phyloP scores from a whole-genome alignment of 1,140 invertebrate species.

The Drosophila navojoa region DNA sequence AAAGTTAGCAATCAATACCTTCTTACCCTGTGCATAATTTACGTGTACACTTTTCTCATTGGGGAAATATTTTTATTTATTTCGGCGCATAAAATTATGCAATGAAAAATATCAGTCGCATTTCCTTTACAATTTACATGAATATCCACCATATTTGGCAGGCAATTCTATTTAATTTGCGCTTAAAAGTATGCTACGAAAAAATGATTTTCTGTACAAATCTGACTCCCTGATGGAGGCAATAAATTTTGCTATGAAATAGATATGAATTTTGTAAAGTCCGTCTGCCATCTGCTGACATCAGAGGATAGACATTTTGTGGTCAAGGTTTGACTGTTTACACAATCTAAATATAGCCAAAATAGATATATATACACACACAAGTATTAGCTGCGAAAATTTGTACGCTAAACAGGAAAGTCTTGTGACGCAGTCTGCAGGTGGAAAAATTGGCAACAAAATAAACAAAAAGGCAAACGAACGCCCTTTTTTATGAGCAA shows the following conservation, averaged over 20 bases:
- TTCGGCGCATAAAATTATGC: no score
- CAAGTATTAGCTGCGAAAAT: slow-evolving; percentile 32
- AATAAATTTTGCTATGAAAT: slow-evolving; percentile 9
- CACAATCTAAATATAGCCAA: slow-evolving; percentile 64
- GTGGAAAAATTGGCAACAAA: slow-evolving; percentile 53
- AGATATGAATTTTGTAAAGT: slow-evolving; percentile 43
- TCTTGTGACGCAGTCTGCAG: slow-evolving; percentile 73
- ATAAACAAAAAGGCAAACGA: slow-evolving; percentile 53
- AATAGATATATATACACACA: neutral
- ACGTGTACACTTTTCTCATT: no score
- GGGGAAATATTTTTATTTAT: no score
- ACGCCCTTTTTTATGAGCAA: slow-evolving; percentile 29
- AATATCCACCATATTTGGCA: neutral
- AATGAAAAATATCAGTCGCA: no score
- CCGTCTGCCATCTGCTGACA: slow-evolving; percentile 60
- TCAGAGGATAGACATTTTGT: slow-evolving; percentile 66
- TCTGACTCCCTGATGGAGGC: slow-evolving; percentile 1
- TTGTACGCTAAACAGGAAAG: slow-evolving; percentile 63
- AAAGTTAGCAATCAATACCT: no score
- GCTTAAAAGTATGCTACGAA: slow-evolving; percentile 38
- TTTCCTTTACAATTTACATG: neutral
- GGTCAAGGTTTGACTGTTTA: slow-evolving; percentile 72
- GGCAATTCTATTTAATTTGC: neutral
- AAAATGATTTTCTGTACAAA: neutral
- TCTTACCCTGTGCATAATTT: no score